Base-by-base conservation (phyloP, 2,797 vertebrate species). In the Pseudomugil tenellus region DNA sequence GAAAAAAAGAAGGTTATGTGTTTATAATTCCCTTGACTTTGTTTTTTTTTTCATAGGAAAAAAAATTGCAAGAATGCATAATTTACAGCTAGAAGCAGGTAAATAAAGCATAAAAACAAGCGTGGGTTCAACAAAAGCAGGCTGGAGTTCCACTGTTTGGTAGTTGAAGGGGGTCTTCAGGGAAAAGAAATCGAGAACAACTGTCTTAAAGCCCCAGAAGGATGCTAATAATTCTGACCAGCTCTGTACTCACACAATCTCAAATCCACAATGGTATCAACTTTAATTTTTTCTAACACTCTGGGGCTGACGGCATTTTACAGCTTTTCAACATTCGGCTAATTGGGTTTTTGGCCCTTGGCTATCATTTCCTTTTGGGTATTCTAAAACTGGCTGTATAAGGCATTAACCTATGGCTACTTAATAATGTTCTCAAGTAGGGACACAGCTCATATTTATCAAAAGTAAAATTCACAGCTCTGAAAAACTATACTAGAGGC, bases 301-400 rank as follows among this genome's bases (percentile, higher is more conserved):
- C 48, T 4, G 3, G 1, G 54, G 71, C 63, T 74, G 70, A 77
- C 51, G 80, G 58, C 60, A 72, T 79, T 81, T 84, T 26, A 29
- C 29, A 76, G 29, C 74, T 67, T 84, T 69, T 72, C 51, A 86
- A 81, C 76, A 69, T 75, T 63, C 0, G 52, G 65, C 71, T 87
- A 90, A 90, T 86, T 90, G 82, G 68, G 77, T 79, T 88, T 81
- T 74, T 85, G 84, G 84, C 84, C 68, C 51, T 19, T 34, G 46
- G 84, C 82, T 75, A 79, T 82, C 68, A 60, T 63, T 74, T 67
- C 67, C 72, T 63, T 48, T 46, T 39, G 83, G 64, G 64, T 58
- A 67, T 74, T 85, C 58, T 32, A 77, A 89, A 85, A 46, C 88
- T 67, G 83, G 85, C 73, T 63, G 66, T 67, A 75, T 55, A 48